Percentiles rank a stretch among this genome's conserved stretches.
phyloP scores from a whole-genome alignment of 2,113 vertebrate species.

The Pelobates fuscus region DNA sequence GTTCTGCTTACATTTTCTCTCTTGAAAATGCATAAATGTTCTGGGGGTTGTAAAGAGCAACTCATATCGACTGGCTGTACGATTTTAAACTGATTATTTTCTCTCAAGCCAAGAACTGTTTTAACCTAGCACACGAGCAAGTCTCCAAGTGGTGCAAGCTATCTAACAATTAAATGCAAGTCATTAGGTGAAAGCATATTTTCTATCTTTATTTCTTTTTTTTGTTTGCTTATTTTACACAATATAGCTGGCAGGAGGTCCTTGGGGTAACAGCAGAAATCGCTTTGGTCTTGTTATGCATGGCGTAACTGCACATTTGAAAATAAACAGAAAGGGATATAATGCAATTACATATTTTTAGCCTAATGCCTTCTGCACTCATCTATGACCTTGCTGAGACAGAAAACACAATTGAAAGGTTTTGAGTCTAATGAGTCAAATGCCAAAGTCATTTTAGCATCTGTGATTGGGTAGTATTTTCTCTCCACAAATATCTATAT shows the following conservation, averaged over 20 bases:
- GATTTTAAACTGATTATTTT: conserved; percentile 5
- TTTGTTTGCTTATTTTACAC: conserved; percentile 26
- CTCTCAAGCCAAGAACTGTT: conserved; percentile 33
- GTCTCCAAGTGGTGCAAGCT: conserved; percentile 21
- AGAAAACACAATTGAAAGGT: neutral
- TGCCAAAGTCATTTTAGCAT: too few species aligned
- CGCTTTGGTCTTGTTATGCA: conserved; percentile 6
- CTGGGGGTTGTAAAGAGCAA: conserved; percentile 3
- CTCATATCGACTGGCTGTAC: conserved; percentile 9
- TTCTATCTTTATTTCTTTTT: conserved; percentile 41
- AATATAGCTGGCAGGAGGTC: conserved; percentile 37
- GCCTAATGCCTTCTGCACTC: neutral
- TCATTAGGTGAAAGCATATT: conserved; percentile 46
- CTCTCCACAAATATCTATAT: too few species aligned
- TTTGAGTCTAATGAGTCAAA: too few species aligned
- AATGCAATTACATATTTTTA: neutral
- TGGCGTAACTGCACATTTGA: neutral
- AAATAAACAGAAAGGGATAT: neutral
- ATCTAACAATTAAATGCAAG: conserved; percentile 41
- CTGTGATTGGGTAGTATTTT: too few species aligned
- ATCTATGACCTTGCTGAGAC: neutral
- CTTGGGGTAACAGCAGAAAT: conserved; percentile 31
- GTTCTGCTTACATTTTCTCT: too few species aligned
- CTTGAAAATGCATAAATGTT: too few species aligned
- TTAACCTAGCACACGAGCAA: conserved; percentile 22